A percentile compares a stretch with the other conserved stretches of the same genome.
Evolutionary conservation across 1,140 invertebrate species (phyloP).

Genomic region (Hylaeus anthracinus): DNA sequence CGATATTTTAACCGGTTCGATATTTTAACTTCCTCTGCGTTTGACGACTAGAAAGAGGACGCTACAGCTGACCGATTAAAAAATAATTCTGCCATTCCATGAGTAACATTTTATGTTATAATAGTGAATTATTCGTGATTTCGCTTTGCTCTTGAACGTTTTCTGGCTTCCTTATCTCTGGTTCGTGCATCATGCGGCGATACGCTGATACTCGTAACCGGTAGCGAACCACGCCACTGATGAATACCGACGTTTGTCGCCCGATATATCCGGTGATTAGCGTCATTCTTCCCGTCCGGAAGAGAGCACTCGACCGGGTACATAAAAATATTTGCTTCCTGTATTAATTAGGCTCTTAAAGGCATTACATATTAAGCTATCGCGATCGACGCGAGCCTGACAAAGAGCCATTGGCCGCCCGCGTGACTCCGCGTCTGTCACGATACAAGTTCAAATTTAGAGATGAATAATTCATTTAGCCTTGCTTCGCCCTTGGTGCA

Average conservation of each 20-base stretch:
- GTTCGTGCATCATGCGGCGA: slow-evolving; percentile 4
- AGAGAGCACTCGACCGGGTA: background rate
- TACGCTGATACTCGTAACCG: slow-evolving; percentile 2
- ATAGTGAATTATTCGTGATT: background rate
- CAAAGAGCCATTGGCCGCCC: background rate
- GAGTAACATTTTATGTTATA: background rate
- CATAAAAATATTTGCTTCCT: slow-evolving; percentile 10
- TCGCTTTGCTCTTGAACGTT: slow-evolving; percentile 2
- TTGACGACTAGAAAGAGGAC: no score
- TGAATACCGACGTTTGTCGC: slow-evolving; percentile 24
- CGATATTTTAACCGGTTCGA: no score
- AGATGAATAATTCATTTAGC: no score
- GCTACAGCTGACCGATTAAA: no score
- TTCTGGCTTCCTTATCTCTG: slow-evolving; percentile 4
- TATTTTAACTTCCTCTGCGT: no score
- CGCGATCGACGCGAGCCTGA: no score
- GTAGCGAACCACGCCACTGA: slow-evolving; percentile 14
- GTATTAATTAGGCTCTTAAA: slow-evolving; percentile 8
- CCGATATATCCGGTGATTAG: slow-evolving; percentile 35
- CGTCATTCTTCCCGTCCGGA: slow-evolving; percentile 13
- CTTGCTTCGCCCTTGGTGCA: no score
- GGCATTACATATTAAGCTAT: background rate
- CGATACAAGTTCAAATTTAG: no score
- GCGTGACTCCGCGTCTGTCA: no score
- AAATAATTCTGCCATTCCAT: no score